Evolutionary conservation across 2,888 invertebrate genomes (phyloP), one percentile per base, ranked within the genome.

Genomic region (Blera fallax): DNA sequence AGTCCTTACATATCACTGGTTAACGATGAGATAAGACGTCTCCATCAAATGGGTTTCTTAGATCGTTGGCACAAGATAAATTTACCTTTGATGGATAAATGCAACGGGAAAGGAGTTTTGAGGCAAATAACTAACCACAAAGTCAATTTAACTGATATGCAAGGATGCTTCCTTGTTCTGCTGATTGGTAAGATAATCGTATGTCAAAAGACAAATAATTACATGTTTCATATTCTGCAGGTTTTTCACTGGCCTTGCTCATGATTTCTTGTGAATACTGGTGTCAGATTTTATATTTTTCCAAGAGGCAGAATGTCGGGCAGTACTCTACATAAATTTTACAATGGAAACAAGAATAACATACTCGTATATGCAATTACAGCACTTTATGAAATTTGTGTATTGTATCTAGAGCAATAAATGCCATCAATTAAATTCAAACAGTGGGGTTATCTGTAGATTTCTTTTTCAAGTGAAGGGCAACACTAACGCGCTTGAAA

Each of bases 71-170:
- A 96, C 82, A 93, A 94, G 27, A 95, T 95, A 34, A 96, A 96
- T 91, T 92, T 96, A 89, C 97, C 97, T 0, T 94, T 94, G 89
- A 95, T 94, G 87, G 96, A 97, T 91, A 95, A 95, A 85, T 98
- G 98, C 90, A 96, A 94, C 94, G 95, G 94, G 90, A 94, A 93
- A 60, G 93, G 94, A 1, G 91, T 94, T 18, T 91, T 93, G 11
- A 93, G 95, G 0, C 95, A 95, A 91, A 96, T 95, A n/a, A 95
- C 95, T 83, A 97, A 97, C 90, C 96, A 97, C 89, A 97, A 96
- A 40, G 98, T 98, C 48, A 97, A 97, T 90, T 93, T 98, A 88
- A 94, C 95, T 65, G 98, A 98, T 89, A 98, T 98, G 97, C 97
- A 98, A 91, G 98, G 98, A 10, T 97, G 97, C 27, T 98, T 98